A percentile compares a stretch with the other conserved stretches of the same genome.
These are phyloP conservation scores for Hyposoter dolosus DNA, from an alignment of 2,888 invertebrate genomes.

Conservation along the genomic window DNA sequence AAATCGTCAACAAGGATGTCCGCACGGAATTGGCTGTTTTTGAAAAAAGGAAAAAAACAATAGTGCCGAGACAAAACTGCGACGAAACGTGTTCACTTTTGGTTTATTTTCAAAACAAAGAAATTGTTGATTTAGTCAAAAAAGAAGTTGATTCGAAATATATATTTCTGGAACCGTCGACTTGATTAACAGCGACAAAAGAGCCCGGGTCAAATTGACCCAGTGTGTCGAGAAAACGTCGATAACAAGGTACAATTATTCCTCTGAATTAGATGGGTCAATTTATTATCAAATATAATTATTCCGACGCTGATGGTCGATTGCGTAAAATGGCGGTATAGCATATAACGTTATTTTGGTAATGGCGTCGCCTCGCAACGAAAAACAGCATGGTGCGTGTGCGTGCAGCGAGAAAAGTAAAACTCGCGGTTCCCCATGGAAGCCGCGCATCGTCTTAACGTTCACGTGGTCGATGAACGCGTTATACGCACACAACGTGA, in stretches of 20 bases:
- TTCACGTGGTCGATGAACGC: slow-evolving; percentile 46
- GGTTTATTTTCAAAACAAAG: too few species aligned
- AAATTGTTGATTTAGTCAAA: not conserved
- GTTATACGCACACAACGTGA: slow-evolving; percentile 59
- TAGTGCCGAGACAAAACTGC: too few species aligned
- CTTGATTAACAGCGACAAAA: too few species aligned
- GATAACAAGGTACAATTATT: too few species aligned
- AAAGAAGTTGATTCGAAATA: not conserved
- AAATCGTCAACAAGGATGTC: too few species aligned
- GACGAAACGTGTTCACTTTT: too few species aligned
- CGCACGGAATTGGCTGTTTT: too few species aligned
- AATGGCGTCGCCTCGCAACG: slow-evolving; percentile 49
- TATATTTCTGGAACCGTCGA: too few species aligned
- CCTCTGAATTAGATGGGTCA: too few species aligned
- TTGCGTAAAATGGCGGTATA: not conserved
- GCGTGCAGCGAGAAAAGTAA: slow-evolving; percentile 44
- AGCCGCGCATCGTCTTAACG: slow-evolving; percentile 12
- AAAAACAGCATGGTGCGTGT: slow-evolving; percentile 37
- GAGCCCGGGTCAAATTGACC: too few species aligned
- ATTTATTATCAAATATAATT: not conserved
- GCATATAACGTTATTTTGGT: slow-evolving; percentile 24
- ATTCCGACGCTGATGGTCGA: not conserved
- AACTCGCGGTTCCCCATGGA: not conserved
- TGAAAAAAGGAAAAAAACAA: too few species aligned
- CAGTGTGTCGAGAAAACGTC: too few species aligned